Base-by-base conservation (phyloP, 2,113 vertebrate species). In the Chunga burmeisteri region DNA sequence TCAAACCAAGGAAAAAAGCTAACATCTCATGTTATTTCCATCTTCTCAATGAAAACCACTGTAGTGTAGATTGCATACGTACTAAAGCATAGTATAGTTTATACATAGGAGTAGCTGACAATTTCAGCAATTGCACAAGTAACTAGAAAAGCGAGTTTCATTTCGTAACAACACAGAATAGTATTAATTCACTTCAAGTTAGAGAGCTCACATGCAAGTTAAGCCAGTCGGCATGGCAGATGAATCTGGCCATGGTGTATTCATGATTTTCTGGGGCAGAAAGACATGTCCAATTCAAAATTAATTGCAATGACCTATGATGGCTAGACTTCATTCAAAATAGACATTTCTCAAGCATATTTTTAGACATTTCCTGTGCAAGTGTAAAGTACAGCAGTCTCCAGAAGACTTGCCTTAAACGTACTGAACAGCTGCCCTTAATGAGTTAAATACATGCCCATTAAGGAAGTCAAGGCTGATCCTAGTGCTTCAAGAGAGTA, bases 1-100 rank as follows among this genome's bases (percentile, higher is more conserved):
- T 53, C 42, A 83, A 83, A 88, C 16, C 25, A 88, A 90, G 63
- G 50, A 95, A 67, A 78, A 95, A 94, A 90, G 17, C 21, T 86
- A 88, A 66, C 38, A 44, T 88, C 74, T 93, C 44, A 7, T 56
- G 42, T 85, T 86, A 81, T 96, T 95, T 96, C 82, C 82, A 86
- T 92, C 50, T 92, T 80, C 61, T 90, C 55, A 86, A 50, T 74
- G 71, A 95, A 93, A 94, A 78, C n/a, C 32, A 47, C 67, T 66
- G 25, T n/a, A 68, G 53, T 26, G 15, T 62, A 66, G 50, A 77
- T 86, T 66, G 53, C 4, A 15, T 46, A 55, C 23, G 22, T 53
- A 88, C 15, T 90, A 62, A 74, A 71, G 34, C 22, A 77, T 27
- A 38, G 23, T 38, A 8, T 6, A 65, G 44, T 6, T 80, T 67